Evolutionary conservation across 2,113 vertebrate genomes (phyloP).

Genomic region (Rhineura floridana): DNA sequence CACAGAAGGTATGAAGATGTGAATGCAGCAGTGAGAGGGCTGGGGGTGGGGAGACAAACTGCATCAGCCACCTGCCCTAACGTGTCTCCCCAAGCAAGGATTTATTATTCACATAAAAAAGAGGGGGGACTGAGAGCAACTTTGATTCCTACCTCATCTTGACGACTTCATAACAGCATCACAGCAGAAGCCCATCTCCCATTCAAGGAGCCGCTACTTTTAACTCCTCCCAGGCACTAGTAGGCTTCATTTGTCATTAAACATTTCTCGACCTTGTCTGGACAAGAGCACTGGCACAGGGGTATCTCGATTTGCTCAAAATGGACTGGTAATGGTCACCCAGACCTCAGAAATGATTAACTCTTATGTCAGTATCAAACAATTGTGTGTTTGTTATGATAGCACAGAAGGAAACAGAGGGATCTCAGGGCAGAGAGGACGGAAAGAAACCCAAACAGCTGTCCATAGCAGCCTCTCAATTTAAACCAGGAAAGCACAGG

Average conservation of each 20-base stretch:
- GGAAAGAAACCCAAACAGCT: neutral
- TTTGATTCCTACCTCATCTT: slow-evolving; percentile 19
- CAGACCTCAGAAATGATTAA: slow-evolving; percentile 54
- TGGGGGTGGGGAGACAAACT: too few relatives aligned
- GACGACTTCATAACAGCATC: neutral
- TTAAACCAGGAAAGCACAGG: neutral
- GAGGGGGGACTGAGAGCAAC: neutral
- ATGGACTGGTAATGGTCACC: slow-evolving; percentile 49
- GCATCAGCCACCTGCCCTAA: neutral
- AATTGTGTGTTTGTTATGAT: neutral
- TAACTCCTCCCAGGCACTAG: slow-evolving; percentile 41
- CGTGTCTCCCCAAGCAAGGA: slow-evolving; percentile 27
- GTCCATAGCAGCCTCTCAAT: slow-evolving; percentile 9
- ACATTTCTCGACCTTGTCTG: slow-evolving; percentile 41
- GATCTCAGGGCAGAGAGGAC: fast-evolving
- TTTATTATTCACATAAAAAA: slow-evolving; percentile 44
- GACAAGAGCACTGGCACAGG: slow-evolving; percentile 46
- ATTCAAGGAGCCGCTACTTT: slow-evolving; percentile 43
- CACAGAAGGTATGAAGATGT: neutral
- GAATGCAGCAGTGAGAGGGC: neutral
- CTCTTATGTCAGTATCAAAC: neutral
- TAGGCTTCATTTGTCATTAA: slow-evolving; percentile 63
- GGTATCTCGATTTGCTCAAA: slow-evolving; percentile 60
- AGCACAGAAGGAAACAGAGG: neutral
- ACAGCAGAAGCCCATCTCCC: slow-evolving; percentile 25